These are phyloP conservation scores for Empidonax alnorum DNA, from an alignment of 2,113 vertebrate genomes.

Conservation along the genomic window DNA sequence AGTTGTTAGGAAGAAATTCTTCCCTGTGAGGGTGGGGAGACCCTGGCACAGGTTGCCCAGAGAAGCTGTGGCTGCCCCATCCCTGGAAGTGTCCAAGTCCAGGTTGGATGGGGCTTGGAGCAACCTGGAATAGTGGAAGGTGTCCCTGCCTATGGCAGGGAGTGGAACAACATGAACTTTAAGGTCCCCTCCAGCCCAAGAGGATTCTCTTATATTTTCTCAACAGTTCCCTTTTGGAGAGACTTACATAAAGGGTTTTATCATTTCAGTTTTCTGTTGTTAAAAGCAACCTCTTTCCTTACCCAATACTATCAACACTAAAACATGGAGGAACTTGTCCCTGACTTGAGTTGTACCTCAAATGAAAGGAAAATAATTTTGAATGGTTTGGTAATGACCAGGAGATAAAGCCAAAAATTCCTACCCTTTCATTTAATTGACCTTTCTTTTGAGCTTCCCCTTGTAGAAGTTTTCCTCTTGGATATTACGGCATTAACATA, in stretches of 20 bases:
- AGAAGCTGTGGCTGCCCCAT: neutral
- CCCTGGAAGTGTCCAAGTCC: neutral
- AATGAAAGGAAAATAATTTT: neutral
- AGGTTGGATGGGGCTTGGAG: neutral
- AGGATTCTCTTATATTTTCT: neutral
- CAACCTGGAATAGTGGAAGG: neutral
- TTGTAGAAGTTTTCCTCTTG: neutral
- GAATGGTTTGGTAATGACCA: neutral
- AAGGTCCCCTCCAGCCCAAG: neutral
- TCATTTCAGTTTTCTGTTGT: neutral
- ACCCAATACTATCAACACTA: neutral
- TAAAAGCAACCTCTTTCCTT: neutral
- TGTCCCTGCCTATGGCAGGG: neutral
- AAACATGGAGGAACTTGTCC: neutral
- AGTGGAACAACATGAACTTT: accelerated
- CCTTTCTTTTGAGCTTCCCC: neutral
- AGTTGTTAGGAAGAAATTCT: neutral
- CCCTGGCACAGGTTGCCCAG: neutral
- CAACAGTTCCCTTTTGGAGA: neutral
- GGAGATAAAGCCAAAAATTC: neutral
- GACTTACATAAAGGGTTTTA: neutral
- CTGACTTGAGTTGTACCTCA: neutral
- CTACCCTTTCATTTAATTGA: neutral
- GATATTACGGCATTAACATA: accelerated
- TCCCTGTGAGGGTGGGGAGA: neutral